phyloP scores from a whole-genome alignment of 2,797 vertebrate species.

The Darevskia nairensis region DNA sequence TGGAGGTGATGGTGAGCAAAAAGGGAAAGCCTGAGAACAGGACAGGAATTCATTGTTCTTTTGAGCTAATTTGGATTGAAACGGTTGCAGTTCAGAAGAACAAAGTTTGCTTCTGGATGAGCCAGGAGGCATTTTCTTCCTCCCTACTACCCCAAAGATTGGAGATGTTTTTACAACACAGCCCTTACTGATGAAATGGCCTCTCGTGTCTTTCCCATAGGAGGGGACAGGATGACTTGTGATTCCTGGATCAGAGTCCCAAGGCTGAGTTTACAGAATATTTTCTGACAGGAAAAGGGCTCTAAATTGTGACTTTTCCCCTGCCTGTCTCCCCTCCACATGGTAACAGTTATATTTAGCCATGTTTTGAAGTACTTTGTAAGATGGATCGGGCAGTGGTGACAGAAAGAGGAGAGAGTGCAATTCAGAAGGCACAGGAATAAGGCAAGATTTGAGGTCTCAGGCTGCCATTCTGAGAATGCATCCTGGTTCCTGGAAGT shows the following conservation, averaged over 20 bases:
- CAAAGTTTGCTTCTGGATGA: not conserved
- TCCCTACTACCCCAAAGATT: not conserved
- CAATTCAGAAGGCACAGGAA: not conserved
- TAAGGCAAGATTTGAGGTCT: not conserved
- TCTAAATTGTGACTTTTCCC: not conserved
- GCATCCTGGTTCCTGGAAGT: not conserved
- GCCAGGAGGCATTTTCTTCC: not conserved
- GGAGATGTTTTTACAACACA: not conserved
- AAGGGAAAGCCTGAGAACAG: not conserved
- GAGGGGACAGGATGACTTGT: not conserved
- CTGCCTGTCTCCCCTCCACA: not conserved
- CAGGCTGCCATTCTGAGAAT: not conserved
- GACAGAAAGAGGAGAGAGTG: not conserved
- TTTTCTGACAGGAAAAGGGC: constrained; percentile 5
- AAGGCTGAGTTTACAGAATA: constrained; percentile 7
- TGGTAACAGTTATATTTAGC: constrained; percentile 19
- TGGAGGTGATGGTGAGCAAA: not conserved
- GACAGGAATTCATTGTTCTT: not conserved
- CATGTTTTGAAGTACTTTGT: constrained; percentile 1
- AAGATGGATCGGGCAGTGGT: not conserved
- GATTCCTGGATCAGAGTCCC: not conserved
- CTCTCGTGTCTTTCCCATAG: not conserved
- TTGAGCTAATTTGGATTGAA: constrained; percentile 27
- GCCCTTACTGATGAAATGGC: too few species aligned
- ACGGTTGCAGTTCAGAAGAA: constrained; percentile 17